Base-by-base conservation (phyloP, 2,888 invertebrate genomes). In the Philereme vetulata region DNA sequence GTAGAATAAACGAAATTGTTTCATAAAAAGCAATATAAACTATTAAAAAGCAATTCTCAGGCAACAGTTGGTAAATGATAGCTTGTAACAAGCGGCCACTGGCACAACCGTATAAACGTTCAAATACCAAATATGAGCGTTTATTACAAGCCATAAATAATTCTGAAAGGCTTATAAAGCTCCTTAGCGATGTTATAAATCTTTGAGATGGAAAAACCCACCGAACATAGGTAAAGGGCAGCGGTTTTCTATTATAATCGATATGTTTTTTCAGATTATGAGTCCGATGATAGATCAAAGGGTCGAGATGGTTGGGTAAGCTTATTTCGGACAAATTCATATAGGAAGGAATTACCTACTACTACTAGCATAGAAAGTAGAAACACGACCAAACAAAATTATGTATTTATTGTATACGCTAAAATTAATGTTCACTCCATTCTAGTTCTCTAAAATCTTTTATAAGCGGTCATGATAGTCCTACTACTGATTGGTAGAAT, bases 61-160 rank as follows among this genome's bases (percentile, higher is more conserved):
- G 65, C 55, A 68, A 68, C 68, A 66, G 65, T 66, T 68, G 68
- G 46, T 58, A 59, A 64, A 65, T 66, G 54, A 59, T 56, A 51
- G 51, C 48, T 56, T 57, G 47, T 61, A 57, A 47, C 51, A 60
- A 57, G 66, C 53, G 63, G 52, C 67, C 64, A 60, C 64, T 60
- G 51, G 60, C 60, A 65, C 63, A 65, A 59, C 67, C 61, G 52
- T 64, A 65, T 67, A 62, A 70, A 63, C 59, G 70, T 63, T 70
- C 65, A 66, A 67, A 70, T 65, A 67, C 66, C 70, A 67, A 70
- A 70, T 67, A 67, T 67, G 64, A 70, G 70, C 70, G 70, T 67
- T 70, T 70, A 70, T 70, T 70, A 67, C 70, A 62, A 60, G 51
- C 68, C 65, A 70, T 70, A 70, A 70, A 68, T 70, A 70, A 70